Evolutionary conservation across 1,140 invertebrate genomes (phyloP).

Genomic region (Apis dorsata): DNA sequence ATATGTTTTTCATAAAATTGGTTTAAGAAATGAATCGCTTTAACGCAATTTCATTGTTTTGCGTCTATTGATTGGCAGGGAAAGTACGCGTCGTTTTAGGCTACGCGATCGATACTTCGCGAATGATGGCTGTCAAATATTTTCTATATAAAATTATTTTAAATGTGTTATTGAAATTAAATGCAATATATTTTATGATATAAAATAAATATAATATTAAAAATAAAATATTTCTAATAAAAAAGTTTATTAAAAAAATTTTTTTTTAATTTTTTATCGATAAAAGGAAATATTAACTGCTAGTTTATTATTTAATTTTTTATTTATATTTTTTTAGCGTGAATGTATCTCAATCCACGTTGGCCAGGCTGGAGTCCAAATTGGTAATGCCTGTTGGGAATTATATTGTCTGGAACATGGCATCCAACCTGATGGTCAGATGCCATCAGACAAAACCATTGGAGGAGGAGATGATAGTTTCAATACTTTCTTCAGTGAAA

Average conservation of each 20-base stretch:
- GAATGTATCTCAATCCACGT: slow-evolving; percentile 92
- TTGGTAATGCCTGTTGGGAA: slow-evolving; percentile 87
- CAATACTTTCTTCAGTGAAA: slow-evolving; percentile 78
- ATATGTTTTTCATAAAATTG: not conserved
- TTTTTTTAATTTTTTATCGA: too few species aligned
- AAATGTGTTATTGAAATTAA: not conserved
- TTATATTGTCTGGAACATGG: slow-evolving; percentile 73
- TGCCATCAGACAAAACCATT: slow-evolving; percentile 75
- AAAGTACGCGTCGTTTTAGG: slow-evolving; percentile 22
- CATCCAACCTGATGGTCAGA: slow-evolving; percentile 82
- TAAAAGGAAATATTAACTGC: not conserved
- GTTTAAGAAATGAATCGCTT: not conserved
- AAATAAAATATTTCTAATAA: not conserved
- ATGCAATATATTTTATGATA: too few species aligned
- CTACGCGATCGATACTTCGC: slow-evolving; percentile 30
- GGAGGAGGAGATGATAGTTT: slow-evolving; percentile 80
- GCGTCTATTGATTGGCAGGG: not conserved
- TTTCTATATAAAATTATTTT: not conserved
- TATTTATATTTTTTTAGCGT: slow-evolving; percentile 61
- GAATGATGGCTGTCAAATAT: not conserved
- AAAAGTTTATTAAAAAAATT: not conserved
- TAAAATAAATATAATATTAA: not conserved
- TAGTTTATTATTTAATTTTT: not conserved
- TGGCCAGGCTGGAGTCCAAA: slow-evolving; percentile 93
- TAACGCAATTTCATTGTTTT: slow-evolving; percentile 25